These are phyloP conservation scores for Hyposmocoma kahamanoa DNA, from an alignment of 1,140 invertebrate genomes.

Conservation along the genomic window DNA sequence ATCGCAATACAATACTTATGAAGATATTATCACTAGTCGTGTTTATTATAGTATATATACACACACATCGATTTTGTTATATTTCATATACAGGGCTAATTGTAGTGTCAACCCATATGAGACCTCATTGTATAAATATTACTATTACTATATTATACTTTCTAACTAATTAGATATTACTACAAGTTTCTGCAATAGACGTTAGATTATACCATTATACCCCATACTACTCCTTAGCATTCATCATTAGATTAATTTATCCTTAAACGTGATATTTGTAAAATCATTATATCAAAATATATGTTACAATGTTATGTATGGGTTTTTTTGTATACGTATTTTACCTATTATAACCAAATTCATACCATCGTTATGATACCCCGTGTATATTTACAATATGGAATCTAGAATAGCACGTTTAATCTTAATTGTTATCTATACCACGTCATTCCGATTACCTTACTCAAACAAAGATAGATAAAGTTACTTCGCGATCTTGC, in stretches of 20 bases:
- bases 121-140: background rate
- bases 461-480: constrained; percentile 39
- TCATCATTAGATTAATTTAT: too few species aligned
- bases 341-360: too few species aligned
- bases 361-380: too few species aligned
- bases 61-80: too few species aligned
- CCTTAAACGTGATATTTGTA: constrained; percentile 59
- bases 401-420: too few species aligned
- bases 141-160: too few species aligned
- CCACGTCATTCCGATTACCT: constrained; percentile 31
- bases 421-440: background rate
- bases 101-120: constrained; percentile 9
- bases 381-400: background rate
- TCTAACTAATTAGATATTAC: too few species aligned
- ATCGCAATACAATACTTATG: constrained; percentile 7
- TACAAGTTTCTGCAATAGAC: too few species aligned
- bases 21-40: background rate
- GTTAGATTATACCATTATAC: too few species aligned
- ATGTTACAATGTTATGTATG: constrained; percentile 66
- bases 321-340: constrained; percentile 70
- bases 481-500: constrained; percentile 27
- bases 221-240: too few species aligned
- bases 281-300: constrained; percentile 67
- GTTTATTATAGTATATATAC: constrained; percentile 5
- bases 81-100: constrained; percentile 15